Conservation (phyloP, 2,113 vertebrate species). For the Donacobius atricapilla region DNA sequence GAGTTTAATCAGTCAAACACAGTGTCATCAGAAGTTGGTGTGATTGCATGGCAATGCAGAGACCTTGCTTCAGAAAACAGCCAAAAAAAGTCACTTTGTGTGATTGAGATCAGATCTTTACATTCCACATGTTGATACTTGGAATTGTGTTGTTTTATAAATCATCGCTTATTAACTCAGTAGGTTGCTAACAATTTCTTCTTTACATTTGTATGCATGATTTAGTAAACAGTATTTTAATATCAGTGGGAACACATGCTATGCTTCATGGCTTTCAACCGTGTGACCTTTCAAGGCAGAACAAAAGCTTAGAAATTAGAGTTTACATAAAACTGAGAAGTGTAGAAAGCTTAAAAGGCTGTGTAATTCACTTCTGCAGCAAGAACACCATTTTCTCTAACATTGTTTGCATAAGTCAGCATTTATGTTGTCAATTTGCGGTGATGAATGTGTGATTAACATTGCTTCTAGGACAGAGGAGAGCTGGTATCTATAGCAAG, state of each 20-base stretch:
- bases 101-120: constrained; percentile 31
- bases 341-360: constrained; percentile 42
- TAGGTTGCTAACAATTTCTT: constrained; percentile 44
- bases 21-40: constrained; percentile 21
- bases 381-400: constrained; percentile 50
- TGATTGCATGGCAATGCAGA: not conserved
- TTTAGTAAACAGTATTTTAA: constrained; percentile 54
- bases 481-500: not conserved
- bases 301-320: constrained; percentile 58
- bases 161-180: constrained; percentile 12
- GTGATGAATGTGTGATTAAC: constrained; percentile 51
- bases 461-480: not conserved
- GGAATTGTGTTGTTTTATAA: constrained; percentile 13
- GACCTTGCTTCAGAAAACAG: not conserved
- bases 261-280: constrained; percentile 46
- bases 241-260: constrained; percentile 26
- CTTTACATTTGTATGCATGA: constrained; percentile 32
- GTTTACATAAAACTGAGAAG: constrained; percentile 42
- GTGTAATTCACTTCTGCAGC: constrained; percentile 38
- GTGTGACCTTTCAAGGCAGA: constrained; percentile 49
- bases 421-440: constrained; percentile 56
- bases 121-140: constrained; percentile 41
- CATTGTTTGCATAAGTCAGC: constrained; percentile 45
- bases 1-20: constrained; percentile 49
- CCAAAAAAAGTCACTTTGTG: rapidly evolving